These are phyloP conservation scores for Sinelater perroti DNA, from an alignment of 2,888 invertebrate genomes.

Conservation along the genomic window DNA sequence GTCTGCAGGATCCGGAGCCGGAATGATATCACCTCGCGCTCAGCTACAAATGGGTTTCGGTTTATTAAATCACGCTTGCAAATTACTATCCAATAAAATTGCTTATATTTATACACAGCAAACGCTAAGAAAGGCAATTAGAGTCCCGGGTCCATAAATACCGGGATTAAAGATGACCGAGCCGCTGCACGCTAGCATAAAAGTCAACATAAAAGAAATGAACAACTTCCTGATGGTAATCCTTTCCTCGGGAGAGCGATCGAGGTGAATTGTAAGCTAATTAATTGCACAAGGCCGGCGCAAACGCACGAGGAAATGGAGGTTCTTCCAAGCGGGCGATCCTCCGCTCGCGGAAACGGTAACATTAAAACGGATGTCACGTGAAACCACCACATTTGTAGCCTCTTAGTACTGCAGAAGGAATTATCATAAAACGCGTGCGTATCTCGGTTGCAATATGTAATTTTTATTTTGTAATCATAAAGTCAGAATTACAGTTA, in stretches of 20 bases:
- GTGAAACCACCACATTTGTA: too few species aligned
- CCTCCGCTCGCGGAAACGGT: too few species aligned
- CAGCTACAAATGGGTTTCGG: slow-evolving; percentile 16
- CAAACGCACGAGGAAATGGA: too few species aligned
- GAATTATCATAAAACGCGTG: too few species aligned
- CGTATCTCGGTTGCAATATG: too few species aligned
- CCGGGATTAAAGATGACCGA: slow-evolving; percentile 7
- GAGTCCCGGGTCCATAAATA: neutral
- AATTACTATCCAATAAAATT: slow-evolving; percentile 18
- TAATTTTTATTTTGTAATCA: too few species aligned
- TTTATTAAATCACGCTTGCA: slow-evolving; percentile 23
- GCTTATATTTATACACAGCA: neutral
- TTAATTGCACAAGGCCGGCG: neutral
- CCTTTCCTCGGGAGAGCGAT: slow-evolving; percentile 1
- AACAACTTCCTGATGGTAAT: slow-evolving; percentile 2
- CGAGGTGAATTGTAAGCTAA: neutral
- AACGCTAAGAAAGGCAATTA: slow-evolving; percentile 1
- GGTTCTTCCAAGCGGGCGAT: too few species aligned
- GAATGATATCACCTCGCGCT: slow-evolving; percentile 14
- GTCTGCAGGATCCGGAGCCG: neutral
- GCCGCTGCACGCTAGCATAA: neutral
- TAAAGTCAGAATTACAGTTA: too few species aligned
- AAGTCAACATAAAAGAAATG: slow-evolving; percentile 4
- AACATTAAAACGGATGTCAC: too few species aligned
- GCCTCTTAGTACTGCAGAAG: too few species aligned